phyloP scores from a whole-genome alignment of 2,113 vertebrate species.

The Rhinopomastus cyanomelas region DNA sequence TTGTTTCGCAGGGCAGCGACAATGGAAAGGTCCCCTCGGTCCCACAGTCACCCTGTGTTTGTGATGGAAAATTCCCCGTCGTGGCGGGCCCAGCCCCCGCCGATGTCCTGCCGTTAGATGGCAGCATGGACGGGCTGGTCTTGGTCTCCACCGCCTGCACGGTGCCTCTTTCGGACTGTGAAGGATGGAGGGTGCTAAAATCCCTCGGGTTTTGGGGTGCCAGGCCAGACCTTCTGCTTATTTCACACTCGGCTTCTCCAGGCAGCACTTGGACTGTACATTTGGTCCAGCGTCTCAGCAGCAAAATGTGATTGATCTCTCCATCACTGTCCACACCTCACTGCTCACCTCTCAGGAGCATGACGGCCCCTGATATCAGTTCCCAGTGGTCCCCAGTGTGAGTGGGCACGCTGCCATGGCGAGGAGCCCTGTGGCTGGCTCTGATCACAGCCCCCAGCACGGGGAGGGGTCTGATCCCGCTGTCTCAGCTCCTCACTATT shows the following conservation, averaged over 20 bases:
- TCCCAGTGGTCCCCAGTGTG: background rate
- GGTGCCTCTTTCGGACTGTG: fast-evolving
- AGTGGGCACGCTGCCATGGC: fast-evolving
- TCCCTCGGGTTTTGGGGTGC: background rate
- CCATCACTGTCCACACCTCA: fast-evolving
- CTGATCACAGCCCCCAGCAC: fast-evolving
- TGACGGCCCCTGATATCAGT: background rate
- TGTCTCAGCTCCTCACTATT: background rate
- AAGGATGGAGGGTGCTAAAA: background rate
- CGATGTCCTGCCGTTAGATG: slow-evolving; percentile 15
- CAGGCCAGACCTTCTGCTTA: background rate
- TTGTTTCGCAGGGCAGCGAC: slow-evolving; percentile 19
- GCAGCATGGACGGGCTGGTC: slow-evolving; percentile 19
- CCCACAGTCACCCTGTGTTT: slow-evolving; percentile 21
- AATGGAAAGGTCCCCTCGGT: slow-evolving; percentile 34
- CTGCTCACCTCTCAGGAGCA: background rate
- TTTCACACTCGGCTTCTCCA: background rate
- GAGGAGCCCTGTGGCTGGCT: background rate
- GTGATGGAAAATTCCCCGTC: slow-evolving; percentile 49
- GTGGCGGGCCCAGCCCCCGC: background rate
- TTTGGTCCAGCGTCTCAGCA: background rate
- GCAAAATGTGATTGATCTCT: background rate
- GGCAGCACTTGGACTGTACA: background rate
- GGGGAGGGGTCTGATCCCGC: fast-evolving
- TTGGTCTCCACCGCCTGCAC: background rate